A percentile compares a stretch with the other conserved stretches of the same genome.
Evolutionary conservation across 2,888 invertebrate genomes (phyloP).

Genomic region (Calameuta pallipes): DNA sequence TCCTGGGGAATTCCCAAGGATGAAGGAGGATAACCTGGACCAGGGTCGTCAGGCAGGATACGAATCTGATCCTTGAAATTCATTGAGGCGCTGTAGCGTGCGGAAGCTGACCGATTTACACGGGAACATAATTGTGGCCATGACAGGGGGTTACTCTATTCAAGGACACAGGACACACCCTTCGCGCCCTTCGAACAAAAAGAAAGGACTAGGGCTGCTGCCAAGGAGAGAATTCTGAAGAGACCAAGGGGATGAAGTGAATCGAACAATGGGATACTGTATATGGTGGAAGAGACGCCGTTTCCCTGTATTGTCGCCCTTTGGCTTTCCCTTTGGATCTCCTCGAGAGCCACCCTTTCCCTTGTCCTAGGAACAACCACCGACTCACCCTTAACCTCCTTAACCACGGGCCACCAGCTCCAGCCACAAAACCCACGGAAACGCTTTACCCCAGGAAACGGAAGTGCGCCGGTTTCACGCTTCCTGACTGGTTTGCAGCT

Average conservation of each 20-base stretch:
- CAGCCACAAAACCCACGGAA: constrained; percentile 28
- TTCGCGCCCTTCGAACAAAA: background rate
- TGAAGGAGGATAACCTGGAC: background rate
- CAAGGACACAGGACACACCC: background rate
- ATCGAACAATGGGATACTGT: background rate
- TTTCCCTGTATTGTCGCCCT: constrained; percentile 55
- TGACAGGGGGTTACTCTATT: background rate
- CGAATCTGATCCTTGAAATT: background rate
- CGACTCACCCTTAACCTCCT: background rate
- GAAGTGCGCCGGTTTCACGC: constrained; percentile 57
- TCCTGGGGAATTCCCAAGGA: background rate
- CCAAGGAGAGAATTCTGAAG: background rate
- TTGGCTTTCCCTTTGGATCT: constrained; percentile 38
- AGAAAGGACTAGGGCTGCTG: background rate
- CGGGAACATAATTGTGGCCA: background rate
- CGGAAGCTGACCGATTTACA: background rate
- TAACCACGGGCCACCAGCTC: background rate
- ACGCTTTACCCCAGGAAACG: constrained; percentile 50
- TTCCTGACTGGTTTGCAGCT: constrained; percentile 37
- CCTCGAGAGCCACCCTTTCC: background rate
- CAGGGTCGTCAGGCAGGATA: background rate
- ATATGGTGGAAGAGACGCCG: background rate
- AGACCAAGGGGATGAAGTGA: background rate
- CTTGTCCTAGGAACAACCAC: background rate
- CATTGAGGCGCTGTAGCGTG: too few relatives aligned